Evolutionary conservation across 53 echinoderm and acorn worm species (phyloP).

Genomic region (Actinopyga echinites): DNA sequence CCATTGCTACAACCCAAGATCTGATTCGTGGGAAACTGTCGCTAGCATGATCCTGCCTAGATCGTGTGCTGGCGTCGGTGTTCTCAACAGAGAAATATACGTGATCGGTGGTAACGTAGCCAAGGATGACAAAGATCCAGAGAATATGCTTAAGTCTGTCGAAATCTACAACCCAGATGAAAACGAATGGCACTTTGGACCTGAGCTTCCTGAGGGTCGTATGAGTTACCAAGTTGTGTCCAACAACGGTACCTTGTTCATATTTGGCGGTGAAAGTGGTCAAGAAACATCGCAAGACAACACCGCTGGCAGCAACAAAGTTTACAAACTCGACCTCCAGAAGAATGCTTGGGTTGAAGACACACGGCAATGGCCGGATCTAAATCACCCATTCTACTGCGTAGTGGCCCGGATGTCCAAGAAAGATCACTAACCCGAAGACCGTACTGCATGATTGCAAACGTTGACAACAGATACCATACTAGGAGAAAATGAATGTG

Average conservation of each 20-base stretch:
- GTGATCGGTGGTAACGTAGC: conserved; percentile 94
- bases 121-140: conserved; percentile 85
- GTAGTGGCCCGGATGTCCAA: conserved; percentile 87
- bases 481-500: no score
- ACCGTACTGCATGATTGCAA: no score
- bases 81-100: conserved; percentile 88
- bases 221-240: conserved; percentile 73
- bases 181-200: conserved; percentile 99
- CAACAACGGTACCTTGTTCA: conserved; percentile 71
- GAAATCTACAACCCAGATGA: conserved; percentile 96
- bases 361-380: conserved; percentile 72
- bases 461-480: no score
- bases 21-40: conserved; percentile 74
- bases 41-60: conserved; percentile 94
- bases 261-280: conserved; percentile 89
- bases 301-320: conserved; percentile 55
- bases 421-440: conserved; percentile 41
- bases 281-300: conserved; percentile 42
- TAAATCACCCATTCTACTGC: conserved; percentile 78
- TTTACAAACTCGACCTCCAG: conserved; percentile 62
- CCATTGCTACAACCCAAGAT: conserved; percentile 89
- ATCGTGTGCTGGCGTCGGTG: conserved; percentile 80
- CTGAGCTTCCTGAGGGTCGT: conserved; percentile 93
- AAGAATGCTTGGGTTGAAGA: conserved; percentile 82
- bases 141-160: conserved; percentile 98